Conservation (phyloP, 2,888 invertebrate species). For the Adineta ricciae region DNA sequence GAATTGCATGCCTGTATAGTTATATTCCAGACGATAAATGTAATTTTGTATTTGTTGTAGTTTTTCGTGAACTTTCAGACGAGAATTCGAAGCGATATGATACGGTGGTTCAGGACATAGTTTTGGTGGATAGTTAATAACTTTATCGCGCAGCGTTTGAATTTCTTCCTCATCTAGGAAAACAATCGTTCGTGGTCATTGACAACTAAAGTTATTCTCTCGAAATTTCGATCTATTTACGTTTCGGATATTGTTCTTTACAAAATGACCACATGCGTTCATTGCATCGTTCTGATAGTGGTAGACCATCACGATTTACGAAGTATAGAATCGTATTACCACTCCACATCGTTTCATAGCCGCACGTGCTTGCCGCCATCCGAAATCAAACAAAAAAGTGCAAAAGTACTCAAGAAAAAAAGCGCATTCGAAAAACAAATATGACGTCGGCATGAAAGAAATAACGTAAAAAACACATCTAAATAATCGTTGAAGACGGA, state of each 20-base stretch:
- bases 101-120: constrained; percentile 5
- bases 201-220: too few relatives aligned
- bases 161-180: background rate
- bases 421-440: background rate
- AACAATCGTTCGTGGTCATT: too few relatives aligned
- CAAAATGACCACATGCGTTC: constrained; percentile 29
- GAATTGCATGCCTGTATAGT: constrained; percentile 43
- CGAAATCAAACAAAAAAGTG: background rate
- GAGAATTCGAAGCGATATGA: background rate
- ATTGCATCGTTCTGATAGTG: constrained; percentile 18
- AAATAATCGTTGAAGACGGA: too few relatives aligned
- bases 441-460: background rate
- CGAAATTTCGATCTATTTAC: background rate
- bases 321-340: background rate
- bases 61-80: constrained; percentile 21
- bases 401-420: background rate
- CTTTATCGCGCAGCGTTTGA: background rate
- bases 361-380: background rate
- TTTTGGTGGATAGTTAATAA: background rate
- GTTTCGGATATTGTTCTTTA: constrained; percentile 21
- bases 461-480: background rate
- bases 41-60: constrained; percentile 32
- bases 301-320: constrained; percentile 29
- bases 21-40: constrained; percentile 28
- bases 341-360: background rate